These are phyloP conservation scores for Pseudococcus viburni DNA, from an alignment of 2,888 invertebrate genomes.

Conservation along the genomic window DNA sequence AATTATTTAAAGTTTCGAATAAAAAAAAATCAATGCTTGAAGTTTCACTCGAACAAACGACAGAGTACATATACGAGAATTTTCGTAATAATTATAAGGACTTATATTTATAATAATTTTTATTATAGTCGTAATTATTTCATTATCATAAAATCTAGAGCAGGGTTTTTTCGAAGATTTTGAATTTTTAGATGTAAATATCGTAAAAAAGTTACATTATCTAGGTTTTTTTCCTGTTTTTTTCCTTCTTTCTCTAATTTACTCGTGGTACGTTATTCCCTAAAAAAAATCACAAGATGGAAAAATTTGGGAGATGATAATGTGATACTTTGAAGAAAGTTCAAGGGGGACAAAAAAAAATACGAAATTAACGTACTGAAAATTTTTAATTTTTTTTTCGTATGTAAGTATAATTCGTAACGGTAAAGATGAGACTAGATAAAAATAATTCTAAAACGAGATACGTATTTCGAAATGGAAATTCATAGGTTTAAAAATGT, in stretches of 20 bases:
- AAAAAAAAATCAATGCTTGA: neutral
- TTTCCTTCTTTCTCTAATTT: constrained; percentile 6
- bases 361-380: constrained; percentile 10
- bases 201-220: neutral
- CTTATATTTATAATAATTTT: constrained; percentile 41
- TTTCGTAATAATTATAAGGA: constrained; percentile 42
- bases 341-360: neutral
- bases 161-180: constrained; percentile 46
- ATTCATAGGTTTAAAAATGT: neutral
- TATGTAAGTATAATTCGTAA: constrained; percentile 28
- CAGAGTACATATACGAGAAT: neutral
- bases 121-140: constrained; percentile 43
- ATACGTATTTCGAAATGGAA: neutral
- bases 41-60: constrained; percentile 54
- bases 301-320: neutral
- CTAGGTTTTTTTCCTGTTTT: constrained; percentile 28
- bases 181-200: constrained; percentile 44
- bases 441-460: neutral
- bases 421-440: neutral
- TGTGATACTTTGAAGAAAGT: constrained; percentile 37
- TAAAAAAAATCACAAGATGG: neutral
- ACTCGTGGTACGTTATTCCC: neutral
- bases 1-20: neutral
- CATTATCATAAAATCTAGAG: constrained; percentile 45
- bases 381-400: constrained; percentile 16